Evolutionary conservation across 1,140 invertebrate species (phyloP), one percentile per base, ranked within the genome.

Genomic region (Rhopalosiphum padi): DNA sequence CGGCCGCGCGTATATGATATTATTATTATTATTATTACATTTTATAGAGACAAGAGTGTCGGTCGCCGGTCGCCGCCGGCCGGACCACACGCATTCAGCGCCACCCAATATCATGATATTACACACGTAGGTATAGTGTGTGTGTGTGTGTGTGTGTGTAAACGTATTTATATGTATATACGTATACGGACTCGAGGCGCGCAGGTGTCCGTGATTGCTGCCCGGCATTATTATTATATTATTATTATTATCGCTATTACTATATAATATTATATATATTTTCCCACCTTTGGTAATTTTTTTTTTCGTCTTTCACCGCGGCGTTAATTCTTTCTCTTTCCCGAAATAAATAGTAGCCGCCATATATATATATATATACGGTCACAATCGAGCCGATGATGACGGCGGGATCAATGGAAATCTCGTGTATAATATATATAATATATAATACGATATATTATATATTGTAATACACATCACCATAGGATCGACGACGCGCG

Each of bases 41-140:
- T n/a, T 48, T 48, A 35, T 88, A 88, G n/a, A 88, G 87, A 88
- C 90, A 91, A 91, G 41, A 60, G 89, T 91, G 90, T 91, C 60
- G 60, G 90, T 43, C 90, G 90, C 90, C 90, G 90, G 43, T 51
- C 90, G 90, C 89, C 89, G 89, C 51, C 43, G 77, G n/a, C 48
- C 35, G 82, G 91, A 93, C 91, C 91, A 93, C 91, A 93, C 91
- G 91, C 91, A 86, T 93, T 93, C 91, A 93, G 82, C 91, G 91
- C 91, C 91, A 86, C 91, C 91, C 91, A 93, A 93, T 93, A 92
- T 92, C n/a, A 85, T 55, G 30, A 41, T 41, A 51, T 23, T 37
- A 25, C 48, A 48, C 11, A 48, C 1, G 18, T n/a, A n/a, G 22
- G 8, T 35, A 51, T 37, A 37, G 37, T 37, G 37, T 35, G n/a